Percentiles rank a stretch among this genome's conserved stretches.
These are phyloP conservation scores for Otolemur garnettii DNA, from an alignment of 2,113 vertebrate genomes.

Conservation along the genomic window DNA sequence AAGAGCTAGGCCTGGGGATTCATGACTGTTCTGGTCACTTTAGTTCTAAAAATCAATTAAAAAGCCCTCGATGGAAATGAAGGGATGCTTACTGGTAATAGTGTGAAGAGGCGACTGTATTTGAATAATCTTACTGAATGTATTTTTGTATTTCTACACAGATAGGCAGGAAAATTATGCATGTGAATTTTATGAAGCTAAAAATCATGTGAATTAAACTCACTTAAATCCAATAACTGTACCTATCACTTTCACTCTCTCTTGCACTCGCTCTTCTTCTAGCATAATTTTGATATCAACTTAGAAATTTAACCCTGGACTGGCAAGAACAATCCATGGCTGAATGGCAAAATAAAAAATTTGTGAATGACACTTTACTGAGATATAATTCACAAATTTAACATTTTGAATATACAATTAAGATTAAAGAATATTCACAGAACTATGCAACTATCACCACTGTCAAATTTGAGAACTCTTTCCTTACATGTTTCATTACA, in stretches of 20 bases:
- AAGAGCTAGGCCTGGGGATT: background rate
- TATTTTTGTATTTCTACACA: background rate
- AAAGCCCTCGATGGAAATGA: background rate
- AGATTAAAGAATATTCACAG: background rate
- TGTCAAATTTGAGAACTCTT: background rate
- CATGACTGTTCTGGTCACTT: background rate
- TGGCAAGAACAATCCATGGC: background rate
- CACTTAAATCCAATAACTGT: slow-evolving; percentile 22
- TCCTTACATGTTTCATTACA: background rate
- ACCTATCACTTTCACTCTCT: background rate
- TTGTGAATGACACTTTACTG: background rate
- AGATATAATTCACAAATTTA: background rate
- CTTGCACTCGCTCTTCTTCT: background rate
- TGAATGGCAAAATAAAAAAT: background rate
- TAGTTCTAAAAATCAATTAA: background rate
- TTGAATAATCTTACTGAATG: background rate
- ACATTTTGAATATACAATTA: background rate
- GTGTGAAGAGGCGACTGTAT: background rate
- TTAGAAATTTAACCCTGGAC: background rate
- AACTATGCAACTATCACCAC: background rate
- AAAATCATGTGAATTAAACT: slow-evolving; percentile 26
- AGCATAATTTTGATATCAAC: slow-evolving; percentile 5
- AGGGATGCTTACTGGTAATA: background rate
- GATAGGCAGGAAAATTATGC: background rate
- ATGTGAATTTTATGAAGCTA: slow-evolving; percentile 39